Conservation (phyloP, 2,797 vertebrate genomes). For the Loriculus beryllinus region DNA sequence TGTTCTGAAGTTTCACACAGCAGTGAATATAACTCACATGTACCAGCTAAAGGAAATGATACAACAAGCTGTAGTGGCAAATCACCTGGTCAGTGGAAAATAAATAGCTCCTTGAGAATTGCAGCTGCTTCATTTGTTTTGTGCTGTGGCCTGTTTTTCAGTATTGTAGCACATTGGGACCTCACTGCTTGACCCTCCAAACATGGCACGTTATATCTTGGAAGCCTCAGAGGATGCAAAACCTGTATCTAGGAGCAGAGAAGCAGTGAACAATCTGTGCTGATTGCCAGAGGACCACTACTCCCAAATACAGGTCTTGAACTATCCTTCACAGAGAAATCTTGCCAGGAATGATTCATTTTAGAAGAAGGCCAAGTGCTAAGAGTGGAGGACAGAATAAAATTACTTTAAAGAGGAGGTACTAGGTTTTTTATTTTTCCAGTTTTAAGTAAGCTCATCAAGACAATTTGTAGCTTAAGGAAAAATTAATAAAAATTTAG, state of each 20-base stretch:
- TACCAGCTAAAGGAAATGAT: not conserved
- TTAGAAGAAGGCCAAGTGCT: not conserved
- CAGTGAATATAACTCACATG: not conserved
- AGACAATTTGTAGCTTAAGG: not conserved
- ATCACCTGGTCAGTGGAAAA: not conserved
- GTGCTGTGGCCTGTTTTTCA: not conserved
- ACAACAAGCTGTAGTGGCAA: not conserved
- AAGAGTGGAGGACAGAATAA: not conserved
- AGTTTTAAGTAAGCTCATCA: not conserved
- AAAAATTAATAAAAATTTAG: not conserved
- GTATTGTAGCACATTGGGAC: not conserved
- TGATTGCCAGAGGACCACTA: not conserved
- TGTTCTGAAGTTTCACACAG: not conserved
- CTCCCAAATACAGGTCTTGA: not conserved
- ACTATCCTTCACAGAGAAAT: not conserved
- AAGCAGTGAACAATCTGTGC: not conserved
- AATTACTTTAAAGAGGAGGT: not conserved
- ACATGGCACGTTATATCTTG: not conserved
- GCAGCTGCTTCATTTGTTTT: not conserved
- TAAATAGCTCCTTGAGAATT: not conserved
- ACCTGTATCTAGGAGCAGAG: not conserved
- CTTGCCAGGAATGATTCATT: not conserved
- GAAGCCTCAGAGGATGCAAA: not conserved
- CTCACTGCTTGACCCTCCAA: not conserved
- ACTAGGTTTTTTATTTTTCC: not conserved